These are phyloP conservation scores for Ypsolopha sequella DNA, from an alignment of 2,888 invertebrate genomes.

Conservation along the genomic window DNA sequence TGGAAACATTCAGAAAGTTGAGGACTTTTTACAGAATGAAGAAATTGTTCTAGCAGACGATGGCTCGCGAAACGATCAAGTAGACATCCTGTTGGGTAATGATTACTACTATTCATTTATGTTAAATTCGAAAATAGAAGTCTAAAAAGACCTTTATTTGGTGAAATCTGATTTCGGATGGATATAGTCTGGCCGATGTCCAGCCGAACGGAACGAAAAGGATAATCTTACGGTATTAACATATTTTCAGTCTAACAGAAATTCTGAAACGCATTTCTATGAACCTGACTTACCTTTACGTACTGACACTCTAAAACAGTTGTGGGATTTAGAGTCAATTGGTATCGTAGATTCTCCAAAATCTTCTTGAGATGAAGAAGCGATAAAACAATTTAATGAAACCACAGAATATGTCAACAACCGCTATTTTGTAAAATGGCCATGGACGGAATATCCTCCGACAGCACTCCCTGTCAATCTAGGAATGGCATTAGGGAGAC, in stretches of 20 bases:
- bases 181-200: background rate
- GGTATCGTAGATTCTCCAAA: background rate
- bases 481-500: background rate
- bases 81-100: background rate
- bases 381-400: background rate
- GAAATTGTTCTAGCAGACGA: background rate
- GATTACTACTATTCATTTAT: background rate
- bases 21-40: background rate
- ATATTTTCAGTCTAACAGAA: background rate
- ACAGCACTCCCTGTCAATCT: background rate
- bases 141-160: background rate
- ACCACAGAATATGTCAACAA: background rate
- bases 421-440: background rate
- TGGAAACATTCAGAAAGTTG: background rate
- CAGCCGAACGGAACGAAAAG: too few relatives aligned
- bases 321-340: conserved; percentile 3
- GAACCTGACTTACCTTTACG: background rate
- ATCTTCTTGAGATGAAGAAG: background rate
- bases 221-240: background rate
- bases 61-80: background rate
- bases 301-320: background rate
- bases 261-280: background rate
- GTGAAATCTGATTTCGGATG: conserved; percentile 2
- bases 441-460: background rate
- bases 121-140: background rate